Conservation (phyloP, 1,140 invertebrate species). For the Diuraphis noxia region DNA sequence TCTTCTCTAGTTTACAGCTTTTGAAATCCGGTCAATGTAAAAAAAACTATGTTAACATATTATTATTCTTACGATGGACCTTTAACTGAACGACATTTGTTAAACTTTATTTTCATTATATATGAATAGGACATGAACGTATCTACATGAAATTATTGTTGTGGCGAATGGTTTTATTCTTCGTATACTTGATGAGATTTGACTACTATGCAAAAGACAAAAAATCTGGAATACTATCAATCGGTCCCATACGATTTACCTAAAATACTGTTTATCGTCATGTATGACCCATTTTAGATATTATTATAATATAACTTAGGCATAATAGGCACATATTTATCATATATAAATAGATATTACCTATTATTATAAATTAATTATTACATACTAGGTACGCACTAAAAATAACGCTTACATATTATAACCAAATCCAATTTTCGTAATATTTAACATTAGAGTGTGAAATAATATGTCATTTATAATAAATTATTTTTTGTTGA, state of each 20-base stretch:
- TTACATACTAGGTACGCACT: too few relatives aligned
- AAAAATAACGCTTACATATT: background rate
- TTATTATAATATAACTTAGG: background rate
- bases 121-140: background rate
- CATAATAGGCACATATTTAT: background rate
- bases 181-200: background rate
- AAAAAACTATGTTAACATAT: conserved; percentile 16
- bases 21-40: conserved; percentile 31
- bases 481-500: background rate
- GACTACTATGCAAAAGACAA: background rate
- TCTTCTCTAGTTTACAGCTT: conserved; percentile 45
- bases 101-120: conserved; percentile 4
- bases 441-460: background rate
- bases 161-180: background rate
- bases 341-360: background rate
- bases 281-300: background rate
- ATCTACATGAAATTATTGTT: background rate
- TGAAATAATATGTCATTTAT: background rate
- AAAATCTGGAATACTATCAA: background rate
- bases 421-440: background rate
- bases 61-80: conserved; percentile 14
- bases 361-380: too few relatives aligned
- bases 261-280: background rate
- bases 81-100: background rate
- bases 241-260: background rate